Evolutionary conservation across 2,113 vertebrate genomes (phyloP).

Genomic region (Pardalotus punctatus): DNA sequence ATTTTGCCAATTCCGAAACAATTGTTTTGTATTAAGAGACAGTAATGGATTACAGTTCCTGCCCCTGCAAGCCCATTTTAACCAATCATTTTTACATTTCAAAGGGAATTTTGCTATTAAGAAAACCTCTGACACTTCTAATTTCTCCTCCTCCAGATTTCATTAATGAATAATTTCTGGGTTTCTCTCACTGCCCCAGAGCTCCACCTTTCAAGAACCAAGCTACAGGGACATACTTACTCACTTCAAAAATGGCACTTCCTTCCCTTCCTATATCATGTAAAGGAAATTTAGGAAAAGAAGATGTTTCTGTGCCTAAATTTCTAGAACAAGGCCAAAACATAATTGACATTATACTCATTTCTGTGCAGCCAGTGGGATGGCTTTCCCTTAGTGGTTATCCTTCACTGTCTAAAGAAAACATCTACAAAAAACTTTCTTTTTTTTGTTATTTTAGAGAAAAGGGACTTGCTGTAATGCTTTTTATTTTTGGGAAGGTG

Average conservation of each 20-base stretch:
- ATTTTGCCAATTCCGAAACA: neutral
- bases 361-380: neutral
- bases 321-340: neutral
- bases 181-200: neutral
- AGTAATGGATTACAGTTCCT: neutral
- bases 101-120: neutral
- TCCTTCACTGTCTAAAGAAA: neutral
- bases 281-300: neutral
- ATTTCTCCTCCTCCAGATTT: neutral
- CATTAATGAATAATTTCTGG: neutral
- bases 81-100: neutral
- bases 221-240: neutral
- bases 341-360: neutral
- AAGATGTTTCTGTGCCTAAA: neutral
- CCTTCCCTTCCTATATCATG: neutral
- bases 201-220: neutral
- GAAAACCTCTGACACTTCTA: neutral
- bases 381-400: neutral
- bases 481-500: neutral
- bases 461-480: neutral
- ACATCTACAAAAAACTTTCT: neutral
- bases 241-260: neutral
- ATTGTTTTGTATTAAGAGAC: neutral
- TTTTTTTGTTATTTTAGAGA: neutral
- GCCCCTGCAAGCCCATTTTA: neutral